Evolutionary conservation across 2,888 invertebrate species (phyloP).

Genomic region (Acanthacorydalis orientalis): DNA sequence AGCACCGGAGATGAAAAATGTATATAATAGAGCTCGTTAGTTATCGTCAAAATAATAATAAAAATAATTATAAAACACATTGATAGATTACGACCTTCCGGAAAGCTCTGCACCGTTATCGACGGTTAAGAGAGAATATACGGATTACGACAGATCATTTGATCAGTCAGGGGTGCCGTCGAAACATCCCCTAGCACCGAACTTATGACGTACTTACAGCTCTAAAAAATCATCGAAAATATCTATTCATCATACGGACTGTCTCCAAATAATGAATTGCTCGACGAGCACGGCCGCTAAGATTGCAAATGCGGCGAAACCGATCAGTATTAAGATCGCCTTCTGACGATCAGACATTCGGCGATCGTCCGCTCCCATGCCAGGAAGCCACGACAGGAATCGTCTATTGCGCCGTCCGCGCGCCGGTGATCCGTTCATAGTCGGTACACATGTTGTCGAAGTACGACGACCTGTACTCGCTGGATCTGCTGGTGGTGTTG

Average conservation of each 20-base stretch:
- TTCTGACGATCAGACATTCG: constrained; percentile 39
- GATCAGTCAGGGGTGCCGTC: too few species aligned
- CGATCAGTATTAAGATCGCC: constrained; percentile 35
- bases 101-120: too few species aligned
- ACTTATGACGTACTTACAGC: too few species aligned
- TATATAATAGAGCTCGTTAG: too few species aligned
- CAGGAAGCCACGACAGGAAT: constrained; percentile 7
- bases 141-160: too few species aligned
- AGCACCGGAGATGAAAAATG: too few species aligned
- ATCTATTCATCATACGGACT: constrained; percentile 9
- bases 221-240: background rate
- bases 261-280: constrained; percentile 24
- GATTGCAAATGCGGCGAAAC: constrained; percentile 42
- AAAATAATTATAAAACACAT: too few species aligned
- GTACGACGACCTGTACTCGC: constrained; percentile 20
- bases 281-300: constrained; percentile 43
- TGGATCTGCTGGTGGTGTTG: constrained; percentile 27
- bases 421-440: constrained; percentile 10
- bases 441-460: constrained; percentile 11
- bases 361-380: constrained; percentile 17
- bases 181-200: too few species aligned
- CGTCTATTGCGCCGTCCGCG: constrained; percentile 11
- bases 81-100: too few species aligned
- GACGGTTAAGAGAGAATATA: too few species aligned
- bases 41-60: too few species aligned